Evolutionary conservation across 2,113 vertebrate genomes (phyloP), one percentile per base, ranked within the genome.

Genomic region (Pelmatolapia mariae): DNA sequence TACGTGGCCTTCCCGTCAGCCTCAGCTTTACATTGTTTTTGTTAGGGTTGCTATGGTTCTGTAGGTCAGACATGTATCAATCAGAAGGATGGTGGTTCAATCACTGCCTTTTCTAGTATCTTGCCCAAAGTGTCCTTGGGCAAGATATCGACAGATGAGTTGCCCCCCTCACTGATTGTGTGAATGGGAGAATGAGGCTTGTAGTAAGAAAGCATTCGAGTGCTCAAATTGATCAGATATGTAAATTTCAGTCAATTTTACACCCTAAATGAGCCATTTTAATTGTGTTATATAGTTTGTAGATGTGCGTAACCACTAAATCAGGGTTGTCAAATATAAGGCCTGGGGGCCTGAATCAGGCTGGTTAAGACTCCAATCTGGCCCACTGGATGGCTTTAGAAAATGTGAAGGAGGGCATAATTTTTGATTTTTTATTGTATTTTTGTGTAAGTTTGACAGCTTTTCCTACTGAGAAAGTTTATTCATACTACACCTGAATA

Each of bases 361-460:
- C 0, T 0, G 59, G 16, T 19, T 2, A 63, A 19, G 9, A 33
- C 59, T 63, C 16, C 29, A 63, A 63, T 63, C 29, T 19, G 9
- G 29, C 59, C 9, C 29, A 19, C 16, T 19, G 59, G 29, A 19
- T 5, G 16, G 16, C 59, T 33, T 33, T 63, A 63, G 4, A 7
- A 63, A 63, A 63, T 33, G 29, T 33, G 29, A 63, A 11, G 6
- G 1, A 63, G 5, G 59, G 29, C 59, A 63, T 63, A 19, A 11
- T 61, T 61, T 0, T 33, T 10, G 6, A 7, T 33, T 61, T 61
- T 61, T 33, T 0, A 33, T 19, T 63, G 16, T 33, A 19, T 33
- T 33, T 33, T 33, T 63, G 29, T 63, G 9, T 33, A 33, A 10
- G 29, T 61, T 63, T 63, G 31, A 36, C 59, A 63, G 18, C 1